Percentiles rank a stretch among this genome's conserved stretches.
phyloP scores from a whole-genome alignment of 2,888 invertebrate genomes.

The Halictus ligatus region DNA sequence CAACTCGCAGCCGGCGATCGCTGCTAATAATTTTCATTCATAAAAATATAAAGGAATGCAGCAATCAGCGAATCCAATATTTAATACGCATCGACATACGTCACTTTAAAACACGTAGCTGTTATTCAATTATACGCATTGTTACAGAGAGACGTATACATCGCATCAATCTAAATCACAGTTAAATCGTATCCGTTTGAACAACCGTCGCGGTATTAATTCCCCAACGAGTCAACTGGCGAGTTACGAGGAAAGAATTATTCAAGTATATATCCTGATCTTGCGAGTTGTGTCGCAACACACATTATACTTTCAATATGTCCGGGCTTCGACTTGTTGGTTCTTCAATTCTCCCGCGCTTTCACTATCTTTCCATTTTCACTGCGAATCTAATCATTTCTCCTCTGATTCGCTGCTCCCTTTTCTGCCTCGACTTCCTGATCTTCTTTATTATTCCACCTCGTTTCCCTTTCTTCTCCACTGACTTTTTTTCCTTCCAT shows the following conservation, averaged over 20 bases:
- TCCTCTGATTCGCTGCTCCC: constrained; percentile 4
- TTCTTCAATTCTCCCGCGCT: constrained; percentile 26
- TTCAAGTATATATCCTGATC: background rate
- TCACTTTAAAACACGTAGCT: constrained; percentile 12
- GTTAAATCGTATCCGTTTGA: background rate
- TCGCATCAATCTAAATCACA: constrained; percentile 6
- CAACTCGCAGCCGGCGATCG: background rate
- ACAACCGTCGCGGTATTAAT: background rate
- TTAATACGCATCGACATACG: background rate
- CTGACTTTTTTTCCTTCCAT: background rate
- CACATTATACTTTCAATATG: background rate
- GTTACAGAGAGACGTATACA: constrained; percentile 12
- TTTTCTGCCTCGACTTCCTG: background rate
- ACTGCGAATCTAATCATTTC: background rate
- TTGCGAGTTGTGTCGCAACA: background rate
- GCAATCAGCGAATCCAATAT: background rate
- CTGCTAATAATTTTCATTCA: background rate
- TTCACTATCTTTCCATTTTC: constrained; percentile 24
- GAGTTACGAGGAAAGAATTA: background rate
- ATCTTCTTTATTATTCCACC: constrained; percentile 37
- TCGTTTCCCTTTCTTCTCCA: background rate
- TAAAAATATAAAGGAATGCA: background rate
- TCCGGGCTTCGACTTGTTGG: constrained; percentile 18
- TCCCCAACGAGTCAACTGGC: background rate
- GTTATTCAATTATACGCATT: constrained; percentile 18